Conservation (phyloP, 30 jellyfish, hydroid and myxozoan species). For the Pelagia noctiluca region DNA sequence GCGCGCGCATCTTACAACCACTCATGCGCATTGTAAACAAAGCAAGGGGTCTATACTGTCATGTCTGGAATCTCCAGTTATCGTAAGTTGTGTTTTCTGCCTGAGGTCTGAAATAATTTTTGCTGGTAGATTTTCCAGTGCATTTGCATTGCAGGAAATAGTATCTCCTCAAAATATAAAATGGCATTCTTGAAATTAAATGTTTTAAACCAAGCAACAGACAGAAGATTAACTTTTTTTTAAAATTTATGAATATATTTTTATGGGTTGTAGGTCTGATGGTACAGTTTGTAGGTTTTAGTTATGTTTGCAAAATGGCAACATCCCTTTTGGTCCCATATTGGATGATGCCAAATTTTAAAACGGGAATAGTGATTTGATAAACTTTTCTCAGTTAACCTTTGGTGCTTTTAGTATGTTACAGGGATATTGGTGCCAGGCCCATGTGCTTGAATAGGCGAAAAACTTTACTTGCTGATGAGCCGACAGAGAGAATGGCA, state of each 20-base stretch:
- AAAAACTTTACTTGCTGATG: conserved; percentile 30
- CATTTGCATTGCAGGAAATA: no score
- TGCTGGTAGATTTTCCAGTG: no score
- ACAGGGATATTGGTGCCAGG: conserved; percentile 32
- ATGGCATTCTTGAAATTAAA: no score
- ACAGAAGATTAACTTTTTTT: no score
- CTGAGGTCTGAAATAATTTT: conserved; percentile 3
- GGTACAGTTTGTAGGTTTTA: no score
- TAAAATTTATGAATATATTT: no score
- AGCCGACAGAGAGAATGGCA: conserved; percentile 41
- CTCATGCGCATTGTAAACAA: conserved; percentile 36
- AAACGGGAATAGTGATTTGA: neutral
- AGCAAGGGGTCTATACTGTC: conserved; percentile 52
- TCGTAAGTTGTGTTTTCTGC: neutral
- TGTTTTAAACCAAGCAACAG: no score
- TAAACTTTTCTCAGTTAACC: conserved; percentile 7
- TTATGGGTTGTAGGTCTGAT: no score
- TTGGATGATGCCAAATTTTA: neutral
- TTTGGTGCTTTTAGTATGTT: conserved; percentile 31
- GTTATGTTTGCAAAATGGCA: no score
- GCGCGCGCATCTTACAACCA: conserved; percentile 43
- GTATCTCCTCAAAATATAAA: conserved; percentile 2
- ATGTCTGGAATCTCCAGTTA: conserved; percentile 47
- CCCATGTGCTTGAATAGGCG: no score
- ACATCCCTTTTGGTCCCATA: neutral